A percentile compares a stretch with the other conserved stretches of the same genome.
These are phyloP conservation scores for Pristionchus maxplancki DNA, from an alignment of 2,888 invertebrate species.

Conservation along the genomic window DNA sequence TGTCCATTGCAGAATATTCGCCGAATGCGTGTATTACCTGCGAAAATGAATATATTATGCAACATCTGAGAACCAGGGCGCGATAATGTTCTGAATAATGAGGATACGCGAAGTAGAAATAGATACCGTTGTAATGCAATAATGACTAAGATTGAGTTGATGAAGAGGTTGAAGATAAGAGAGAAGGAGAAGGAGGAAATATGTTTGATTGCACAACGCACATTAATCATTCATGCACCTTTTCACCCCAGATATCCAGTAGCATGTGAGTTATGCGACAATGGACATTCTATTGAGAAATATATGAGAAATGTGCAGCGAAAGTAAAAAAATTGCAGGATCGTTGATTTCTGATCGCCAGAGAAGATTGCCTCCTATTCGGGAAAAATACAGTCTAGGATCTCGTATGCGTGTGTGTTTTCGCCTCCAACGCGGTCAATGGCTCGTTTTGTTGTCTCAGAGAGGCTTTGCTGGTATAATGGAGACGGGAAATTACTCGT, in stretches of 20 bases:
- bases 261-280: not conserved
- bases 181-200: not conserved
- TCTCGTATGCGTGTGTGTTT: not conserved
- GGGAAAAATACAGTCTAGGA: not conserved
- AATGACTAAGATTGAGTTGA: not conserved
- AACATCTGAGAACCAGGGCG: not conserved
- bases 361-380: not conserved
- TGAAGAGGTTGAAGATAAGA: not conserved
- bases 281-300: not conserved
- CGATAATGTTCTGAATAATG: not conserved
- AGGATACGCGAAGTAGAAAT: not conserved
- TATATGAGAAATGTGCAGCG: not conserved
- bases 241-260: not conserved
- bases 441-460: conserved; percentile 18
- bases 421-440: not conserved
- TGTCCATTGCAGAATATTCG: not conserved
- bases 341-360: not conserved
- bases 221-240: conserved; percentile 29
- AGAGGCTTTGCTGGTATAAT: conserved; percentile 23
- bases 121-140: not conserved
- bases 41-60: not conserved
- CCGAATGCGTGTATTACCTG: not conserved
- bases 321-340: not conserved
- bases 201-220: not conserved
- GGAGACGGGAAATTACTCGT: conserved; percentile 20